Evolutionary conservation across 2,113 vertebrate species (phyloP), one percentile per base, ranked within the genome.

Genomic region (Takifugu bimaculatus): DNA sequence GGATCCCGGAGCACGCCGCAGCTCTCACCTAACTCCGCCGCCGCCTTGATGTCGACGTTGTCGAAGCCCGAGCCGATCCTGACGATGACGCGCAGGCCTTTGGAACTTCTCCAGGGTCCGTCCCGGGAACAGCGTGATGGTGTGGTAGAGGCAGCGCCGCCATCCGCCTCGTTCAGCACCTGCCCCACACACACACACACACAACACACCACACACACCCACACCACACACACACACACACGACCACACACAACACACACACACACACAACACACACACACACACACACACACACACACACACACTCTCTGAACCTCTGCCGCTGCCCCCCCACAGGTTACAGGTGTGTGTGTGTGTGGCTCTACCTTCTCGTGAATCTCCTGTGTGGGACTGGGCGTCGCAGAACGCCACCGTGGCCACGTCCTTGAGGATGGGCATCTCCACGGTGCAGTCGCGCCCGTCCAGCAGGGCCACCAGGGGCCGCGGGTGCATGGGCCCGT

Each of bases 341-440:
- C 29, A 7, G 5, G n/a, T 20, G 9, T 4, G 11, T 26, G n/a
- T 4, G 6, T 4, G 6, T 26, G 15, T 43, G 29, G 26, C 5
- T 9, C 1, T 83, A 95, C 94, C 92, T 95, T 95, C 85, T 95
- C 94, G 7, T 95, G 94, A 60, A 95, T 95, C 88, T 95, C 94
- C 90, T 95, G 94, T 85, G 94, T 95, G 67, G n/a, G 93, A 95
- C 82, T 95, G 94, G 71, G 94, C 94, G 45, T 95, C 94, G 26
- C 94, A 95, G 86, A 95, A 95, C 45, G 93, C 94, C 79, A 95
- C 94, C 0, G 94, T 96, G 68, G 94, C 93, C 78, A 95, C 93
- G 78, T 95, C 94, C 84, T 95, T 95, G 70, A 95, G 84, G 77
- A 95, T 94, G 57, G 94, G 94, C 94, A 95, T 95, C 80, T 95